phyloP scores from a whole-genome alignment of 2,797 vertebrate genomes.

The Sebastes itinus region DNA sequence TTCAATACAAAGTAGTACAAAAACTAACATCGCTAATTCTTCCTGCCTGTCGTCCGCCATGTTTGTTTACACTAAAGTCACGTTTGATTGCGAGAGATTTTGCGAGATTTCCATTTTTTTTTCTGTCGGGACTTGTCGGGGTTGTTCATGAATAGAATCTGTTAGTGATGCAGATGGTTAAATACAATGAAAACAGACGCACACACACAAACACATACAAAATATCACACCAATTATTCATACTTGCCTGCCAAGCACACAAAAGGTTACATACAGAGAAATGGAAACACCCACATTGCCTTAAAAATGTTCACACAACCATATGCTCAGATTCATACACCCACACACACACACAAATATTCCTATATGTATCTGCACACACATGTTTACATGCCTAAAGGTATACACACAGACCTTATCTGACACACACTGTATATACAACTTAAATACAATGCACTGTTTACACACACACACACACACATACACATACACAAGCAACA shows the following conservation, averaged over 20 bases:
- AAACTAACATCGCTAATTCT: too few relatives aligned
- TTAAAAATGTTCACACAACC: background rate
- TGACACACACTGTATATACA: background rate
- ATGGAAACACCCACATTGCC: background rate
- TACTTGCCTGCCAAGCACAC: background rate
- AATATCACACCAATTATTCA: background rate
- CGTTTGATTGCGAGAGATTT: too few relatives aligned
- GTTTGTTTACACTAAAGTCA: too few relatives aligned
- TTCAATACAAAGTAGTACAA: too few relatives aligned
- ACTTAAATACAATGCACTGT: background rate
- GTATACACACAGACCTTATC: background rate
- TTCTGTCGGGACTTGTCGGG: too few relatives aligned
- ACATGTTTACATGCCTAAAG: background rate
- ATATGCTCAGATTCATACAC: background rate
- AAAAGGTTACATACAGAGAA: background rate
- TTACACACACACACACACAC: background rate
- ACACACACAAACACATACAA: background rate
- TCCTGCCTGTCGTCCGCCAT: too few relatives aligned
- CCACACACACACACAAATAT: background rate
- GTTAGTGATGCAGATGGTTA: background rate
- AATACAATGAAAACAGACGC: background rate
- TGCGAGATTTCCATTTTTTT: too few relatives aligned
- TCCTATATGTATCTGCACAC: background rate
- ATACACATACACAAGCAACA: background rate
- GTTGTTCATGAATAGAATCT: too few relatives aligned